phyloP scores from a whole-genome alignment of 2,888 invertebrate species.

The Dermolepida albohirtum region DNA sequence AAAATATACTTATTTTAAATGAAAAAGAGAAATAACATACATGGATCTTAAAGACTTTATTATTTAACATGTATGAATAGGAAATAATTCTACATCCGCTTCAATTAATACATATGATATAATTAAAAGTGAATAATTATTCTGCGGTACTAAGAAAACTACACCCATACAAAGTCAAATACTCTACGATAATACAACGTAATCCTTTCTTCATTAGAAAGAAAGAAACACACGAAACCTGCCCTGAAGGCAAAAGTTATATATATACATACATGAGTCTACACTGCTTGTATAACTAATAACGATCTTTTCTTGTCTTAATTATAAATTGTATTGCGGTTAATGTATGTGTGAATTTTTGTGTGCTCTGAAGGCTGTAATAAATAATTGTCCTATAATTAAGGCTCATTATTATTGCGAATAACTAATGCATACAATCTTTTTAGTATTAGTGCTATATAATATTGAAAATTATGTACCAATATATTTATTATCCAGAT shows the following conservation, averaged over 20 bases:
- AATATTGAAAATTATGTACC: not conserved
- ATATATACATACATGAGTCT: not conserved
- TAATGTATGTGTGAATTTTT: conserved; percentile 30
- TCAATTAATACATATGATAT: not conserved
- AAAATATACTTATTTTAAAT: too few species aligned
- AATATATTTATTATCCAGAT: too few species aligned
- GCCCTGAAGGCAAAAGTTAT: not conserved
- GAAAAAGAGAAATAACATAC: too few species aligned
- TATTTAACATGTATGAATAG: too few species aligned
- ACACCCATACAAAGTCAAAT: too few species aligned
- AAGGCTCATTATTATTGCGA: conserved; percentile 10
- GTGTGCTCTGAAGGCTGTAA: conserved; percentile 1
- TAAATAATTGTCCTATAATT: conserved; percentile 11
- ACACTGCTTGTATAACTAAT: conserved; percentile 1
- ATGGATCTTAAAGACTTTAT: too few species aligned
- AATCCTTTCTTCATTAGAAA: too few species aligned
- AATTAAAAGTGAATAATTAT: not conserved
- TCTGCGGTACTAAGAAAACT: too few species aligned
- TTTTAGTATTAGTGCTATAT: conserved; percentile 2
- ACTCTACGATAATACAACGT: too few species aligned
- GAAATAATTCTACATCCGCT: not conserved
- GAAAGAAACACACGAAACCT: too few species aligned
- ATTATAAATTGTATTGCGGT: conserved; percentile 14
- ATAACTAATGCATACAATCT: conserved; percentile 5
- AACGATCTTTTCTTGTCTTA: conserved; percentile 5